Evolutionary conservation across 2,113 vertebrate species (phyloP).

Genomic region (Pterocles burchelli): DNA sequence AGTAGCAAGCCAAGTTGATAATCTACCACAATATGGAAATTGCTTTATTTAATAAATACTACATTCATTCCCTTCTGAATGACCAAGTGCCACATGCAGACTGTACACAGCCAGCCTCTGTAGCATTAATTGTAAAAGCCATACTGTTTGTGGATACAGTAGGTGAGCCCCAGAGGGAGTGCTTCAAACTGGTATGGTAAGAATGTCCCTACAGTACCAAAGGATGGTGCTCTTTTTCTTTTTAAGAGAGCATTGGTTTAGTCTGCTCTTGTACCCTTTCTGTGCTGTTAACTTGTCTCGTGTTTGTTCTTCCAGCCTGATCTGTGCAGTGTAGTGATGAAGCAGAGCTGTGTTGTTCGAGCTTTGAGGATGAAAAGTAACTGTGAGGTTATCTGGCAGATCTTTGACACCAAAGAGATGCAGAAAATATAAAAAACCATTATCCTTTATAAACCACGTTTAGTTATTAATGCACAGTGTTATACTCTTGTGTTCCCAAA

Average conservation of each 20-base stretch:
- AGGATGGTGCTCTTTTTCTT: neutral
- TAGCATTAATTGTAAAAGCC: neutral
- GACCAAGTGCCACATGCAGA: neutral
- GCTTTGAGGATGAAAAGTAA: too few species aligned
- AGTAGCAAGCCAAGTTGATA: neutral
- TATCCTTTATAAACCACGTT: too few species aligned
- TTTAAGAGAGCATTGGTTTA: neutral
- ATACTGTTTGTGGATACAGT: rapidly evolving
- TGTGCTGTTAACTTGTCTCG: neutral
- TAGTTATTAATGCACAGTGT: neutral
- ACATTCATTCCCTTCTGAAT: neutral
- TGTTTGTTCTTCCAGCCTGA: neutral
- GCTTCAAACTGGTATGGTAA: neutral
- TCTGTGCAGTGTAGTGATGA: neutral
- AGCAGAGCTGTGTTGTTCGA: neutral
- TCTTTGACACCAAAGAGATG: neutral
- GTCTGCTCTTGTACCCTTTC: neutral
- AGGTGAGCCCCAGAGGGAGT: neutral
- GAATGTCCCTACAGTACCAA: neutral
- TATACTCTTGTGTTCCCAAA: neutral
- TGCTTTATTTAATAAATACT: neutral
- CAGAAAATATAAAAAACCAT: neutral
- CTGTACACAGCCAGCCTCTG: neutral
- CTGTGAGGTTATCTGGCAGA: neutral
- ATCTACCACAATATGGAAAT: neutral